phyloP scores from a whole-genome alignment of 2,888 invertebrate species.

The Nipponacmea schrenckii region DNA sequence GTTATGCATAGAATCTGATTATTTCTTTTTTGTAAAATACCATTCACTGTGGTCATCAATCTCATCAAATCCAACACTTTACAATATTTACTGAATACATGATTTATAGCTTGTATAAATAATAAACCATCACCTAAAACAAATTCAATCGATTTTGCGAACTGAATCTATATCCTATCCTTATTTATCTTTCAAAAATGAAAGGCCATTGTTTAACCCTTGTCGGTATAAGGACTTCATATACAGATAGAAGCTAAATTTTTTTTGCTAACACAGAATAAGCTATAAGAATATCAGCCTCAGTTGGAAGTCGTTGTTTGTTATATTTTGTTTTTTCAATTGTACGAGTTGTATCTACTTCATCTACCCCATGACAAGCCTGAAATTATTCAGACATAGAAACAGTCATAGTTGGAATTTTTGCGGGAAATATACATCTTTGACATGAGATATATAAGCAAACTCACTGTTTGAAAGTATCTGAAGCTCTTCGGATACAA shows the following conservation, averaged over 20 bases:
- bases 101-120: slow-evolving; percentile 65
- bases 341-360: slow-evolving; percentile 38
- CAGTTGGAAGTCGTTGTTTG: slow-evolving; percentile 72
- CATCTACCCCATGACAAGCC: slow-evolving; percentile 59
- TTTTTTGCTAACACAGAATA: slow-evolving; percentile 67
- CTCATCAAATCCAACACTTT: slow-evolving; percentile 50
- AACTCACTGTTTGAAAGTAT: background rate
- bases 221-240: too few relatives aligned
- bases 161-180: too few relatives aligned
- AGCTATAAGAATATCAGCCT: slow-evolving; percentile 65
- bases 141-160: too few relatives aligned
- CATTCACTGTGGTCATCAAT: slow-evolving; percentile 63
- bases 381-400: slow-evolving; percentile 27
- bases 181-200: too few relatives aligned
- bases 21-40: slow-evolving; percentile 44
- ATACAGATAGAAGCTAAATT: too few relatives aligned
- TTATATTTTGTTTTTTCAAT: slow-evolving; percentile 15
- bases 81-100: slow-evolving; percentile 53
- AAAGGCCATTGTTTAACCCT: too few relatives aligned
- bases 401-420: background rate
- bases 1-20: slow-evolving; percentile 64
- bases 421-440: background rate
- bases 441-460: background rate
- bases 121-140: slow-evolving; percentile 67
- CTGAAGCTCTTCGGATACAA: too few relatives aligned